A percentile compares a stretch with the other conserved stretches of the same genome.
These are phyloP conservation scores for Oncorhynchus keta DNA, from an alignment of 2,113 vertebrate genomes.

Conservation along the genomic window DNA sequence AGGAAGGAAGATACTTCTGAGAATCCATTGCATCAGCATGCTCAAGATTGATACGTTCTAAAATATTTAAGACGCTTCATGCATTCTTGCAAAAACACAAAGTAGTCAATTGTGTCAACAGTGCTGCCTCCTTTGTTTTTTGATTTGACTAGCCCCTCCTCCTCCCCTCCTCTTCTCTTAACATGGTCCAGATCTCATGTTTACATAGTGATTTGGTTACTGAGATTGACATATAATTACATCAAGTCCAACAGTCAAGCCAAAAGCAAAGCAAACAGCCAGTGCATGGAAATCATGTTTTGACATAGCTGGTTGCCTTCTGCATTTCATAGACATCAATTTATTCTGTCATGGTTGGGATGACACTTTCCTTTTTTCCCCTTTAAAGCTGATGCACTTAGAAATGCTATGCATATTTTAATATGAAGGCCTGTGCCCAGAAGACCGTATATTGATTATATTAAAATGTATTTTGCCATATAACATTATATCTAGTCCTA, in stretches of 20 bases:
- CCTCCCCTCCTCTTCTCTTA: neutral
- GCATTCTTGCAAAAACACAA: slow-evolving; percentile 22
- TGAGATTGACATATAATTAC: slow-evolving; percentile 58
- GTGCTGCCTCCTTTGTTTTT: neutral
- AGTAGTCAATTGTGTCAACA: slow-evolving; percentile 25
- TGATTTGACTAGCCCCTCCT: slow-evolving; percentile 31
- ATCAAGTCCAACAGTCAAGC: slow-evolving; percentile 38
- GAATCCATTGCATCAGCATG: slow-evolving; percentile 1
- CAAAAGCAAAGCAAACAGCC: slow-evolving; percentile 42
- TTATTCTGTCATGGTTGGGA: slow-evolving; percentile 37
- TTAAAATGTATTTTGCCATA: neutral
- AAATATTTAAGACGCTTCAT: slow-evolving; percentile 14
- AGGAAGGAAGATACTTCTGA: too few species aligned
- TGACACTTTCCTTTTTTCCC: slow-evolving; percentile 4
- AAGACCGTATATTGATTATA: slow-evolving; percentile 5
- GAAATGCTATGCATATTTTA: slow-evolving; percentile 29
- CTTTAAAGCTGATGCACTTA: slow-evolving; percentile 10
- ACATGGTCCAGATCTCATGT: slow-evolving; percentile 13
- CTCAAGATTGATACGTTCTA: slow-evolving; percentile 3
- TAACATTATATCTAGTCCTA: neutral
- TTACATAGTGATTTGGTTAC: slow-evolving; percentile 48
- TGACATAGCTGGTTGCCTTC: slow-evolving; percentile 48
- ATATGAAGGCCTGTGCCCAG: neutral
- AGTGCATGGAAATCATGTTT: slow-evolving; percentile 50
- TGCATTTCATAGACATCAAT: slow-evolving; percentile 48